Conservation (phyloP, 2,113 vertebrate genomes). For the Pongo abelii region DNA sequence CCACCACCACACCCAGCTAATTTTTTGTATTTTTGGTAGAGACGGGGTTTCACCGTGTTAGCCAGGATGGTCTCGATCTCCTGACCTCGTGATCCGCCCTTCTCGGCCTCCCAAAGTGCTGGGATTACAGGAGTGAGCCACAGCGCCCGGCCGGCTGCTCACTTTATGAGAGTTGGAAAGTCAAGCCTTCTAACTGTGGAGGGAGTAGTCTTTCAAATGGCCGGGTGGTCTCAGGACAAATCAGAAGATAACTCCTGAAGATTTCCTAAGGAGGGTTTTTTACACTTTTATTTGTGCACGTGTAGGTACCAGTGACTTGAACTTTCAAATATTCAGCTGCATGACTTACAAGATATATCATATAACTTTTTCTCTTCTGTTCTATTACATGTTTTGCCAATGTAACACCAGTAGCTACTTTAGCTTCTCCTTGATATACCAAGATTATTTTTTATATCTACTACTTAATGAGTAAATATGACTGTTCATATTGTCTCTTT, state of each 20-base stretch:
- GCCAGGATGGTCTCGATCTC: no score
- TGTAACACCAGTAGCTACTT: not conserved
- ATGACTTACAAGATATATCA: not conserved
- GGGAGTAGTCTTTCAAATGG: not conserved
- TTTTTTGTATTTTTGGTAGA: no score
- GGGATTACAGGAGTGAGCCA: no score
- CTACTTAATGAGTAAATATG: not conserved
- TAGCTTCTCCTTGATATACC: not conserved
- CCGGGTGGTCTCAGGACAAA: not conserved
- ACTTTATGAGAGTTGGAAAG: not conserved
- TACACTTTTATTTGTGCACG: not conserved
- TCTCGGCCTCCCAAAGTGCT: no score
- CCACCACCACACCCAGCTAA: no score
- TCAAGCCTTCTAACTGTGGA: not conserved
- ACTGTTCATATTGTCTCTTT: not conserved
- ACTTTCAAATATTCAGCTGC: not conserved
- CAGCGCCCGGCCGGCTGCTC: not conserved
- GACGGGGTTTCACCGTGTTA: no score
- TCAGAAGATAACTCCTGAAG: not conserved
- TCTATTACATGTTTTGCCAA: not conserved
- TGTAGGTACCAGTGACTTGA: not conserved
- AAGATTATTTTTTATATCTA: not conserved
- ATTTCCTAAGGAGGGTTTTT: not conserved
- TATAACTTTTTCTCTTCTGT: not conserved
- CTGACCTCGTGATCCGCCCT: no score